These are phyloP conservation scores for Choloepus hoffmanni DNA, from an alignment of 2,113 vertebrate species.

Conservation along the genomic window DNA sequence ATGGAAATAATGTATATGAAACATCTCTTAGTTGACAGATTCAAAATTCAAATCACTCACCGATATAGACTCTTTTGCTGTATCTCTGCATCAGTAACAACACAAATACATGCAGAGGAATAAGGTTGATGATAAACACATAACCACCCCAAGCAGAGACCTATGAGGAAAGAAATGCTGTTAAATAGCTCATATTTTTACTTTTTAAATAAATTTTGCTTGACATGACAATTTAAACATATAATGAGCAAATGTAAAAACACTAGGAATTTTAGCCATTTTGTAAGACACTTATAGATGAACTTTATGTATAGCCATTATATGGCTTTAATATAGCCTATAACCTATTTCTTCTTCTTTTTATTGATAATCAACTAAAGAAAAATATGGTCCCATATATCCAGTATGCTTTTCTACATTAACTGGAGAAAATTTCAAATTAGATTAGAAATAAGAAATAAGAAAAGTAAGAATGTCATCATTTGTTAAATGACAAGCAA, in stretches of 20 bases:
- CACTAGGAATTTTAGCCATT: slow-evolving; percentile 25
- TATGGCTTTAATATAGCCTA: background rate
- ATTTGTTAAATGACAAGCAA: slow-evolving; percentile 62
- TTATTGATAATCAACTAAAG: slow-evolving; percentile 39
- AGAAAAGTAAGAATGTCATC: background rate
- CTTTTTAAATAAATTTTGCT: slow-evolving; percentile 8
- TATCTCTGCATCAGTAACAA: slow-evolving; percentile 98
- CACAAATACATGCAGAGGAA: slow-evolving; percentile 98
- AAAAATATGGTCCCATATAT: slow-evolving; percentile 25
- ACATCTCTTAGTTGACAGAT: background rate
- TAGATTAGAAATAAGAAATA: background rate
- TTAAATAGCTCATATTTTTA: slow-evolving; percentile 38
- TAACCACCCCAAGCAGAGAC: slow-evolving; percentile 99
- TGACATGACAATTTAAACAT: background rate
- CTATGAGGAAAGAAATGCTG: slow-evolving; percentile 84
- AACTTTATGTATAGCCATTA: background rate
- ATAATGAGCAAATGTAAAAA: slow-evolving; percentile 4
- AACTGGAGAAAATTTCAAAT: slow-evolving; percentile 41
- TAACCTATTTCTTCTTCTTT: background rate
- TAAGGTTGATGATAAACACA: slow-evolving; percentile 99
- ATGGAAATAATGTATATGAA: background rate
- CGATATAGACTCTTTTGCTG: slow-evolving; percentile 98
- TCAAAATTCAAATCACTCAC: slow-evolving; percentile 87
- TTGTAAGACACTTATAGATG: background rate
- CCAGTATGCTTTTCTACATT: slow-evolving; percentile 9